Evolutionary conservation across 2,888 invertebrate species (phyloP).

Genomic region (Drosophila robusta): DNA sequence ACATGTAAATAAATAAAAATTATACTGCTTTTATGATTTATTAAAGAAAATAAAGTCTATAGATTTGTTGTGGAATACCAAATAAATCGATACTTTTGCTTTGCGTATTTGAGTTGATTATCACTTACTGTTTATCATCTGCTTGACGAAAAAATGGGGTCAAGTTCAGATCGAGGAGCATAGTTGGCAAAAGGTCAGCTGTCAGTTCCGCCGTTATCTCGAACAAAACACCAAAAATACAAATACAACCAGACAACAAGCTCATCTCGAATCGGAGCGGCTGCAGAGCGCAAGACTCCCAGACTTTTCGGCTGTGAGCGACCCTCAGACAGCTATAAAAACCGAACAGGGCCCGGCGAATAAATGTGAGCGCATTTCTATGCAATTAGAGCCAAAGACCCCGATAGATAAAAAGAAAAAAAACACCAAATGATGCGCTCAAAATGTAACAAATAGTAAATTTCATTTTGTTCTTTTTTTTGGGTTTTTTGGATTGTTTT

Average conservation of each 20-base stretch:
- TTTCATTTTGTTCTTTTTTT: conserved; percentile 48
- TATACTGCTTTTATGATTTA: no score
- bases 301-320: conserved; percentile 7
- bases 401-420: conserved; percentile 49
- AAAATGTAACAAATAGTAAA: conserved; percentile 72
- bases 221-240: conserved; percentile 28
- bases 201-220: conserved; percentile 37
- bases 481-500: conserved; percentile 4
- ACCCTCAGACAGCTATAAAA: conserved; percentile 46
- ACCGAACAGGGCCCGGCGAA: conserved; percentile 20
- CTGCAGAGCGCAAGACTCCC: conserved; percentile 15
- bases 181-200: conserved; percentile 23
- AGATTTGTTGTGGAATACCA: neutral
- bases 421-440: conserved; percentile 49
- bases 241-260: conserved; percentile 13
- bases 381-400: conserved; percentile 70
- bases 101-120: neutral
- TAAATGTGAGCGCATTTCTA: conserved; percentile 52
- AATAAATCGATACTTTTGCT: neutral
- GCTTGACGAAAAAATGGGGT: conserved; percentile 12
- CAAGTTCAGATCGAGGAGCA: conserved; percentile 27
- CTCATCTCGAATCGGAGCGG: conserved; percentile 16
- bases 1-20: no score
- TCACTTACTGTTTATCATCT: conserved; percentile 11
- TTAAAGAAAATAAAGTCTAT: no score